phyloP scores from a whole-genome alignment of 1,140 invertebrate species.

The Drosophila funebris region DNA sequence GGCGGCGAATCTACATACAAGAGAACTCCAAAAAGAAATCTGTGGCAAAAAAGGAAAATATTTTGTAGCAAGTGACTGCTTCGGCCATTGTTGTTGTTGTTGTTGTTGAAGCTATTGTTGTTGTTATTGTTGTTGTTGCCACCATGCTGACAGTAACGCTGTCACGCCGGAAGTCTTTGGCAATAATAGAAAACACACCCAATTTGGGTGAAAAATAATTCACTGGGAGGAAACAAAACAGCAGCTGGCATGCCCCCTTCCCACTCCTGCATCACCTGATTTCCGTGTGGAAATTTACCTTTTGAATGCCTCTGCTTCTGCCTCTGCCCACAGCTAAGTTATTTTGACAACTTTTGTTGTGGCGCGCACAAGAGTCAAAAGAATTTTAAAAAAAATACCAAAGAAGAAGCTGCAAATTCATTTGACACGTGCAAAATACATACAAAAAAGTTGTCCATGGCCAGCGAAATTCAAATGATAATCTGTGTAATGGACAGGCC shows the following conservation, averaged over 20 bases:
- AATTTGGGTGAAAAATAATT: slow-evolving; percentile 74
- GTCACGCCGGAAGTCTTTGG: slow-evolving; percentile 75
- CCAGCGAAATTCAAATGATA: slow-evolving; percentile 68
- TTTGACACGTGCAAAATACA: slow-evolving; percentile 16
- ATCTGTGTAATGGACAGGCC: slow-evolving; percentile 72
- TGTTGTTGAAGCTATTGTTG: not conserved
- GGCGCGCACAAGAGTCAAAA: slow-evolving; percentile 26
- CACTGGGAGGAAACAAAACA: slow-evolving; percentile 58
- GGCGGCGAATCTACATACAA: not conserved
- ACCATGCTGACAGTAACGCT: slow-evolving; percentile 53
- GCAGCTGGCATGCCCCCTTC: slow-evolving; percentile 10
- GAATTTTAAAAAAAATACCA: slow-evolving; percentile 1
- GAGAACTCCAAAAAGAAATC: slow-evolving; percentile 31
- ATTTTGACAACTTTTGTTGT: slow-evolving; percentile 50
- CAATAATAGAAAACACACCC: slow-evolving; percentile 81
- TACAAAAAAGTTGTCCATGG: slow-evolving; percentile 44
- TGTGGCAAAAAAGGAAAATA: slow-evolving; percentile 10
- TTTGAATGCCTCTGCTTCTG: not conserved
- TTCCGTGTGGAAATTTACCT: slow-evolving; percentile 15
- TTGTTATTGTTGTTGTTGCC: slow-evolving; percentile 18
- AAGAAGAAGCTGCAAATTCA: slow-evolving; percentile 12
- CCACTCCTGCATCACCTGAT: not conserved
- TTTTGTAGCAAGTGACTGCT: slow-evolving; percentile 61
- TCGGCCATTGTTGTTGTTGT: not conserved
- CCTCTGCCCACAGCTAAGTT: slow-evolving; percentile 9